Evolutionary conservation across 2,113 vertebrate species (phyloP), one percentile per base, ranked within the genome.

Genomic region (Bos javanicus): DNA sequence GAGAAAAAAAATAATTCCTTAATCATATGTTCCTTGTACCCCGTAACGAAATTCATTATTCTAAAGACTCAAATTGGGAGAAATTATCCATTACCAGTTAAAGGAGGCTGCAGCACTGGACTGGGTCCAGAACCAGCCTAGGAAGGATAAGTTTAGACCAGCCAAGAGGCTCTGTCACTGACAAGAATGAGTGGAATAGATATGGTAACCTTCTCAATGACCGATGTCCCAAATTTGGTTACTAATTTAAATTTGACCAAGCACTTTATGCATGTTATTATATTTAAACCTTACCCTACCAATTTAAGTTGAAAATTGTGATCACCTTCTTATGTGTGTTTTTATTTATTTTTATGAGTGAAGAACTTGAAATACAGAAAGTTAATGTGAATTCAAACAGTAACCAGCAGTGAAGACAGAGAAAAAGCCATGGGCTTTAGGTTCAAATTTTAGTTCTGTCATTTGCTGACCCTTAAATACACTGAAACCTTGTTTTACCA

Each of bases 1-100:
- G 52, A 98, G 56, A 94, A 98, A 54, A 48, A 97, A 98, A 43
- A 54, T 94, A 97, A 98, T 96, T 98, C 94, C 81, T 97, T 98
- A 98, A 90, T 98, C 74, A 81, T 97, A 80, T 94, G 80, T 97
- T 98, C 89, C 93, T 88, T 98, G 46, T 97, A 88, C 97, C 50
- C 93, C 93, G n/a, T 94, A 98, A 81, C 85, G 64, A 97, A 98
- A 96, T 90, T 96, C 91, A 82, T 57, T 64, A 93, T 93, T 97
- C 95, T 80, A 89, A 95, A 57, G 84, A 74, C 87, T 98, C 97
- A 82, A 14, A 95, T 97, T 76, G 15, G 57, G 74, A n/a, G 97
- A 71, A 98, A 96, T 89, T 89, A 97, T 92, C 50, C 71, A 80
- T 97, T 81, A 92, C 14, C 50, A 96, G 78, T 80, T 85, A 67